Evolutionary conservation across 2,113 vertebrate species (phyloP), one percentile per base, ranked within the genome.

Genomic region (Cacatua alba): DNA sequence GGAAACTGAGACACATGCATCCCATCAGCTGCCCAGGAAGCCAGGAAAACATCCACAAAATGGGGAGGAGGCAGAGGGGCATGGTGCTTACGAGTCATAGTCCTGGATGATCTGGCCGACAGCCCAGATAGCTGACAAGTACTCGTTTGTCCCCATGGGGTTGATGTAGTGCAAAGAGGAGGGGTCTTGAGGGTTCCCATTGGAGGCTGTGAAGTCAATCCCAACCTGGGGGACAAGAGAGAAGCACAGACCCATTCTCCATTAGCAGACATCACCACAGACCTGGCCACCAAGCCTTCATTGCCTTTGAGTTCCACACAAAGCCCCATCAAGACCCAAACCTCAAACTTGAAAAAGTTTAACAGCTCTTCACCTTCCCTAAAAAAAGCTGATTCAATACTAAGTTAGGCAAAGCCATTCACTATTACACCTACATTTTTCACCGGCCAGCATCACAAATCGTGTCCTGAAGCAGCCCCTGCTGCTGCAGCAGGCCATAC

Each of bases 61-160:
- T 7, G n/a, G 48, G 9, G 43, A 13, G 20, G 67, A 43, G 17
- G 65, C 69, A 49, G 80, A 51, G 65, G 41, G 28, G 60, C 57
- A 35, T 0, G 0, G 72, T 57, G 97, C 98, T 98, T 97, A 99
- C 99, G 99, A 98, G 97, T 99, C 99, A 4, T 99, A 99, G 97
- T 99, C 99, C 97, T 99, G 99, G 94, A 99, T 99, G 97, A 99
- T 99, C 97, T 99, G 99, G 29, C 99, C 99, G 0, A 99, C 99
- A 8, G 99, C 99, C 98, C 99, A 99, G 94, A 99, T 99, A 44
- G 99, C 99, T 0, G 99, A 98, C 43, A 99, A 95, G 90, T 99
- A 99, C 92, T 99, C 99, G 0, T 99, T 99, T 94, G 99, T 99
- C 81, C 99, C 99, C 98, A 99, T 91, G 18, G 99, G 99, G 98